phyloP scores from a whole-genome alignment of 1,140 invertebrate genomes.

The Platyscapa corneri region DNA sequence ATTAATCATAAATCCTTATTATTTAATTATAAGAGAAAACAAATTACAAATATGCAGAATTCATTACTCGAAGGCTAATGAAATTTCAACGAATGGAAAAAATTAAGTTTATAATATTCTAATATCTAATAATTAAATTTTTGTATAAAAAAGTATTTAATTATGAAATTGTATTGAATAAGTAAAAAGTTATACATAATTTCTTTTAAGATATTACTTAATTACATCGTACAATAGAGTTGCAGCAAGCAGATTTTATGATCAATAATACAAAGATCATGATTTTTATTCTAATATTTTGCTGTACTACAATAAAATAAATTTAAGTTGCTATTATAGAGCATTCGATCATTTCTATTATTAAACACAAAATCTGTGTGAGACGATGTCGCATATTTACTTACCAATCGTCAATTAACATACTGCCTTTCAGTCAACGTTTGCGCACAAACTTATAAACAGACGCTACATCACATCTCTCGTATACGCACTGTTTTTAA shows the following conservation, averaged over 20 bases:
- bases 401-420: constrained; percentile 29
- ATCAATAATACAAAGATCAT: background rate
- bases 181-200: background rate
- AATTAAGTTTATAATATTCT: background rate
- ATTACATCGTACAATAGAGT: background rate
- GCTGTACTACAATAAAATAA: too few species aligned
- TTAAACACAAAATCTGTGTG: constrained; percentile 1
- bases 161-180: background rate
- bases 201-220: background rate
- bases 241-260: background rate
- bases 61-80: too few species aligned
- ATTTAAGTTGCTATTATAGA: too few species aligned
- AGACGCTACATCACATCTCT: constrained; percentile 28
- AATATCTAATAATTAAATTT: background rate
- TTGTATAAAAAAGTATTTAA: background rate
- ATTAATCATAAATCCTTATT: background rate
- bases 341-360: background rate
- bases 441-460: constrained; percentile 11
- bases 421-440: constrained; percentile 27
- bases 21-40: background rate
- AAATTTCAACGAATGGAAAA: background rate
- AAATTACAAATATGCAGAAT: background rate
- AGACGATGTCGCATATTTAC: background rate
- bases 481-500: constrained; percentile 22
- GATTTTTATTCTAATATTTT: background rate